Evolutionary conservation across 2,888 invertebrate species (phyloP).

Genomic region (Hirtodrosophila alboralis): DNA sequence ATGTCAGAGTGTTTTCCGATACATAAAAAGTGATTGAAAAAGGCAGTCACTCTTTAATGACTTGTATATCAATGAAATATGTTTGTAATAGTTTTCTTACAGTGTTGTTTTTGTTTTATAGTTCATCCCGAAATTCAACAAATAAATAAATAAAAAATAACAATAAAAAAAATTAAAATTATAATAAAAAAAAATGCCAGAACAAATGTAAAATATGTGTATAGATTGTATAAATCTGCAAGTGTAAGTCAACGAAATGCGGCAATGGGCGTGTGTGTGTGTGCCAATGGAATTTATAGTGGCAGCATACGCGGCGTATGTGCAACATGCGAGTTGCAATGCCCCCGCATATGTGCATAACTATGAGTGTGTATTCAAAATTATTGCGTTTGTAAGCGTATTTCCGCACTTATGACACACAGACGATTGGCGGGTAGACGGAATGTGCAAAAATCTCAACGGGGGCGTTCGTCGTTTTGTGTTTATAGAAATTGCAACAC

Average conservation of each 20-base stretch:
- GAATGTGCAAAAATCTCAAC: conserved; percentile 44
- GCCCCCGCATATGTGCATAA: neutral
- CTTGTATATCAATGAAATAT: too few species aligned
- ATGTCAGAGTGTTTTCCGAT: too few species aligned
- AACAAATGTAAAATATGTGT: conserved; percentile 37
- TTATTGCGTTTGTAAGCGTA: conserved; percentile 65
- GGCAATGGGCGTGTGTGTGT: conserved; percentile 43
- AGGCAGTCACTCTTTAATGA: too few species aligned
- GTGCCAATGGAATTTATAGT: conserved; percentile 54
- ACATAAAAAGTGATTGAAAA: too few species aligned
- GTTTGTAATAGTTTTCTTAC: neutral
- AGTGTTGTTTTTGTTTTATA: conserved; percentile 19
- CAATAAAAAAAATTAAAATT: conserved; percentile 40
- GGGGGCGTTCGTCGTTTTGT: conserved; percentile 43
- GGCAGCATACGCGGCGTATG: conserved; percentile 60
- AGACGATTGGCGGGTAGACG: conserved; percentile 10
- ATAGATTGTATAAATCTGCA: conserved; percentile 46
- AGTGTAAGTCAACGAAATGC: conserved; percentile 39
- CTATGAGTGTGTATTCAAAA: conserved; percentile 36
- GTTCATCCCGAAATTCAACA: conserved; percentile 2
- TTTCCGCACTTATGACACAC: conserved; percentile 59
- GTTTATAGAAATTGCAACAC: conserved; percentile 59
- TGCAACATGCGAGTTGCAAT: conserved; percentile 55
- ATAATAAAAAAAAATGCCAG: conserved; percentile 30
- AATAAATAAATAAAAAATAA: neutral